Evolutionary conservation across 2,113 vertebrate species (phyloP).

Genomic region (Motacilla tschutschensis): DNA sequence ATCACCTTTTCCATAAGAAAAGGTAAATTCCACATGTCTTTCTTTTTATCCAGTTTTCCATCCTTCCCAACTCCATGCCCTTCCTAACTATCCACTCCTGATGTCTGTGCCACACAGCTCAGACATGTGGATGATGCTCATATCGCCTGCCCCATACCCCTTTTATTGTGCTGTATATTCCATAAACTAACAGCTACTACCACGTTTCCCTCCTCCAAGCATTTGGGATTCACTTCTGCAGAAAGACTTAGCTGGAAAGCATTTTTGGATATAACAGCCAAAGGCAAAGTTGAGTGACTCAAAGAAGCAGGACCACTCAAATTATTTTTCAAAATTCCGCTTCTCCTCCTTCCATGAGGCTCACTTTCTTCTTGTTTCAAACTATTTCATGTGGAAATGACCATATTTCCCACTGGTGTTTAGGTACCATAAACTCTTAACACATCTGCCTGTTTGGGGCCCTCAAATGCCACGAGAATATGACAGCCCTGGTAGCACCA

Average conservation of each 20-base stretch:
- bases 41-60: not conserved
- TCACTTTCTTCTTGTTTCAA: not conserved
- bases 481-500: not conserved
- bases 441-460: not conserved
- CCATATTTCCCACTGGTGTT: not conserved
- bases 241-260: not conserved
- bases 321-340: not conserved
- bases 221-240: not conserved
- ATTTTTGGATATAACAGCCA: not conserved
- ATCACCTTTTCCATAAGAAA: not conserved
- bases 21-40: rapidly evolving
- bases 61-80: rapidly evolving
- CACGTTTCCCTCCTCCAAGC: not conserved
- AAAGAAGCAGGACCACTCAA: not conserved
- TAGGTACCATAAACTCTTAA: not conserved
- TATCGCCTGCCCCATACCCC: not conserved
- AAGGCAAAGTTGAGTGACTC: not conserved
- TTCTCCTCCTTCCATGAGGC: not conserved
- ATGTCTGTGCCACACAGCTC: not conserved
- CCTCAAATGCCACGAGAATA: not conserved
- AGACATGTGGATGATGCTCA: rapidly evolving
- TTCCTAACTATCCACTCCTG: not conserved
- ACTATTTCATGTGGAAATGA: not conserved
- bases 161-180: not conserved
- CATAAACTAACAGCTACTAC: not conserved